phyloP scores from a whole-genome alignment of 2,113 vertebrate species.

The Pipa parva region DNA sequence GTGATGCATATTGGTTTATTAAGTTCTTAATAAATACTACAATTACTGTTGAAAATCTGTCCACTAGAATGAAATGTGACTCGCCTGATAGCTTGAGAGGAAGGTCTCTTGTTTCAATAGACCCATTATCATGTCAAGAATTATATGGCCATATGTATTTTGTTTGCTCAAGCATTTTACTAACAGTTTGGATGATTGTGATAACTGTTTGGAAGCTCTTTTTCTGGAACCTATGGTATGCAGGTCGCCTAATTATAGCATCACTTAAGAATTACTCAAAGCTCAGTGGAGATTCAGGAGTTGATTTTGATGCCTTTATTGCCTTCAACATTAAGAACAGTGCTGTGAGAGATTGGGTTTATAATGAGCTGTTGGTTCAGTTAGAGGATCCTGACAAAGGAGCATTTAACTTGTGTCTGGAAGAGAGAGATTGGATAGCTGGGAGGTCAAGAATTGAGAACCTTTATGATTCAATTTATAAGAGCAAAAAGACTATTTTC shows the following conservation, averaged over 20 bases:
- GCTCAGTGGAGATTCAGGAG: conserved; percentile 36
- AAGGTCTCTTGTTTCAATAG: conserved; percentile 58
- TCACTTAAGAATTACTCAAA: conserved; percentile 53
- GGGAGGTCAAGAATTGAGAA: conserved; percentile 77
- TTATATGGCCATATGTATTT: conserved; percentile 64
- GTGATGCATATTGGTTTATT: conserved; percentile 65
- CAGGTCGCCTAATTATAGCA: conserved; percentile 68
- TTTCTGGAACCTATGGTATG: conserved; percentile 83
- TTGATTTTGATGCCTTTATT: conserved; percentile 72
- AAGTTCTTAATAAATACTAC: conserved; percentile 63
- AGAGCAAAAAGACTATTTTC: conserved; percentile 75
- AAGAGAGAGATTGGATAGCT: conserved; percentile 80
- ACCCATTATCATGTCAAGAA: conserved; percentile 75
- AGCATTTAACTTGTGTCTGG: conserved; percentile 72
- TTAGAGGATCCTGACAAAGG: conserved; percentile 63
- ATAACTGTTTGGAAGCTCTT: conserved; percentile 72
- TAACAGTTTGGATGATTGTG: conserved; percentile 50
- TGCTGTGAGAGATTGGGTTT: conserved; percentile 78
- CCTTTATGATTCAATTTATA: conserved; percentile 70
- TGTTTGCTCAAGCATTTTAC: conserved; percentile 52
- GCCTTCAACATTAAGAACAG: conserved; percentile 70
- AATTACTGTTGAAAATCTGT: conserved; percentile 59
- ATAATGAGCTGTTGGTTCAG: conserved; percentile 67
- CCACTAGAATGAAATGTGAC: conserved; percentile 61
- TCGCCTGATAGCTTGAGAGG: conserved; percentile 62